Percentiles rank a stretch among this genome's conserved stretches.
Conservation (phyloP, 2,888 invertebrate species). For the Leptinotarsa peninsularis region DNA sequence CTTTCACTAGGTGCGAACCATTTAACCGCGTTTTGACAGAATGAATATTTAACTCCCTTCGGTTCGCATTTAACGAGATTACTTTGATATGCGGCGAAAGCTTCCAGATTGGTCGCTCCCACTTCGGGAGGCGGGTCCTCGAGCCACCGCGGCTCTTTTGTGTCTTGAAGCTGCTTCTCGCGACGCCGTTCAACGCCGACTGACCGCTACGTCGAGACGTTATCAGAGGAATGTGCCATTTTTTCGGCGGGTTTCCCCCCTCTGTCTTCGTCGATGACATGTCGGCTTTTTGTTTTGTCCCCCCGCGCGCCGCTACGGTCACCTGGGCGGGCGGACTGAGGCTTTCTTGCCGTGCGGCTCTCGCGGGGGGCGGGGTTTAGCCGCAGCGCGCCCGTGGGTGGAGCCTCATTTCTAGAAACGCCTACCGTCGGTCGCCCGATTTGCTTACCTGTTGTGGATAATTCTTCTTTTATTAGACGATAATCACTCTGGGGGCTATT, state of each 20-base stretch:
- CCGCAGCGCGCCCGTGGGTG: slow-evolving; percentile 41
- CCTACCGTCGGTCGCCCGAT: slow-evolving; percentile 44
- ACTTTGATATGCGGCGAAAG: slow-evolving; percentile 65
- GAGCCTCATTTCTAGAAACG: slow-evolving; percentile 28
- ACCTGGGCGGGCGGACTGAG: slow-evolving; percentile 67
- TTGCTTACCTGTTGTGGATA: slow-evolving; percentile 55
- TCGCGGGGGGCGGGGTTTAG: slow-evolving; percentile 35
- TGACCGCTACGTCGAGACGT: slow-evolving; percentile 70
- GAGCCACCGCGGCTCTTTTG: slow-evolving; percentile 66
- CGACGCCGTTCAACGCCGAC: slow-evolving; percentile 69
- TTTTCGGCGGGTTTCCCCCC: slow-evolving; percentile 59
- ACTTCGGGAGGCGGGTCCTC: slow-evolving; percentile 63
- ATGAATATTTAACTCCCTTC: slow-evolving; percentile 66
- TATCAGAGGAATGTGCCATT: slow-evolving; percentile 70
- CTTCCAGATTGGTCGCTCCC: slow-evolving; percentile 68
- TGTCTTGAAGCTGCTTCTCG: slow-evolving; percentile 50
- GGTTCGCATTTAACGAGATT: slow-evolving; percentile 65
- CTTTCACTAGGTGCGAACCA: slow-evolving; percentile 39
- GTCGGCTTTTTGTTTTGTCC: slow-evolving; percentile 62
- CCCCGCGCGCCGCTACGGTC: slow-evolving; percentile 63
- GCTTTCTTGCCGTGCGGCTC: slow-evolving; percentile 50
- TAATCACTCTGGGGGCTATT: slow-evolving; percentile 44
- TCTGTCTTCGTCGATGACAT: slow-evolving; percentile 59
- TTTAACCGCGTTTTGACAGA: slow-evolving; percentile 65
- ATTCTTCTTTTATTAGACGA: slow-evolving; percentile 54